Conservation (phyloP, 2,888 invertebrate genomes). For the Lepidocyrtoides sp. region DNA sequence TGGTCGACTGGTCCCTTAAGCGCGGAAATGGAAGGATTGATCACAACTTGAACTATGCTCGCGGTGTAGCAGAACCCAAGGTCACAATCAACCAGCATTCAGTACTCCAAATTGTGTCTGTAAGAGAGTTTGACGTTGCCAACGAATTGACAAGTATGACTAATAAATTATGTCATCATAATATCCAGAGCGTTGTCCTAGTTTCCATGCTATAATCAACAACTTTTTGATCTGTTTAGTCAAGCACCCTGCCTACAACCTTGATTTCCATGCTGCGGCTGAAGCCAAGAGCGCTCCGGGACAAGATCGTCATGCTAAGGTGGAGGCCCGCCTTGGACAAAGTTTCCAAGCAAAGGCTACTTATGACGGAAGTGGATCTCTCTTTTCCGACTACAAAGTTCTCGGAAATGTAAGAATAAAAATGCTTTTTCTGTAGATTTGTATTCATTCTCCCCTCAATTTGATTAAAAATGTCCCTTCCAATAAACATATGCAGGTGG, state of each 20-base stretch:
- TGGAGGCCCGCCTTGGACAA: conserved; percentile 55
- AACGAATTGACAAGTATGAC: conserved; percentile 82
- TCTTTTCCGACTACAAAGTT: conserved; percentile 63
- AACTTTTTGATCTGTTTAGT: conserved; percentile 86
- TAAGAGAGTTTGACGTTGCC: conserved; percentile 82
- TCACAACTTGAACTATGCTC: conserved; percentile 68
- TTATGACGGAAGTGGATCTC: conserved; percentile 69
- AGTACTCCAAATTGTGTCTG: conserved; percentile 74
- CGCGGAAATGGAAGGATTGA: conserved; percentile 55
- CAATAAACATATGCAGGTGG: too few relatives aligned
- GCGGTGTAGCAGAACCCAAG: conserved; percentile 76
- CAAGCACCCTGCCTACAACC: conserved; percentile 88
- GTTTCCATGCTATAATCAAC: too few relatives aligned
- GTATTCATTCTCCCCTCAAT: too few relatives aligned
- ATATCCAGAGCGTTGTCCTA: too few relatives aligned
- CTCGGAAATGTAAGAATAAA: conserved; percentile 56
- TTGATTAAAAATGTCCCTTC: too few relatives aligned
- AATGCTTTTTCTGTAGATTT: too few relatives aligned
- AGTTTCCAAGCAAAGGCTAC: conserved; percentile 64
- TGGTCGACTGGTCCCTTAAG: conserved; percentile 88
- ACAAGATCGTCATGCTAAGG: conserved; percentile 71
- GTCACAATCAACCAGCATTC: conserved; percentile 66
- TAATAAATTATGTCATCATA: not conserved
- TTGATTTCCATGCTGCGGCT: conserved; percentile 88
- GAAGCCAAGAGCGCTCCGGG: conserved; percentile 87